Conservation (phyloP, 2,797 vertebrate species). For the Poecilia picta region DNA sequence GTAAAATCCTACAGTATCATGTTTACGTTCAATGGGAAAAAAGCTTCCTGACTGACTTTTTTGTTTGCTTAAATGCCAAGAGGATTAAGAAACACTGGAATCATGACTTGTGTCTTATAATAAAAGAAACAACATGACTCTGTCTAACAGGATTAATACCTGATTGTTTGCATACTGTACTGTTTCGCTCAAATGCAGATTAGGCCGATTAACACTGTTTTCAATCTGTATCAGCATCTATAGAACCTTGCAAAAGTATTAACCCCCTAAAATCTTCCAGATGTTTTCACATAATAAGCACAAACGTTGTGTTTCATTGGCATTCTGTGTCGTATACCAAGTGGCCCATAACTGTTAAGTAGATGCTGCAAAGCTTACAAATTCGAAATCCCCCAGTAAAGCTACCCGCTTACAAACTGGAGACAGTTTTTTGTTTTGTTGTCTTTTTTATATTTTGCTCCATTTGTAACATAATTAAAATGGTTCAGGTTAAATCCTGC, state of each 20-base stretch:
- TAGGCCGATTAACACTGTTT: conserved; percentile 13
- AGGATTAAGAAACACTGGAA: conserved; percentile 48
- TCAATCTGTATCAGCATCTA: not conserved
- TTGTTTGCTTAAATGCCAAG: conserved; percentile 41
- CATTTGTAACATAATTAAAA: no score
- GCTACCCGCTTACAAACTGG: no score
- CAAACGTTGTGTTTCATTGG: not conserved
- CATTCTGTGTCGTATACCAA: not conserved
- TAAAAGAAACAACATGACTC: conserved; percentile 33
- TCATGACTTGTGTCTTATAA: conserved; percentile 33
- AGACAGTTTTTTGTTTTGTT: no score
- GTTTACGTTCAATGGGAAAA: not conserved
- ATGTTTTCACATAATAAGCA: not conserved
- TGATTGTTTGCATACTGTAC: conserved; percentile 19
- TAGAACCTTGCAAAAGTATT: not conserved
- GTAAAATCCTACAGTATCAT: not conserved
- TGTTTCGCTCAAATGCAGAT: conserved; percentile 7
- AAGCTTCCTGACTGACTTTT: conserved; percentile 3
- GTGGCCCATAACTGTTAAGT: not conserved
- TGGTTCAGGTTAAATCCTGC: no score
- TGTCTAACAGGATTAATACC: conserved; percentile 46
- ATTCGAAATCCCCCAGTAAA: no score
- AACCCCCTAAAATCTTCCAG: not conserved
- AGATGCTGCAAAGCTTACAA: no score
- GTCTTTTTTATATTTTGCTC: not conserved